Evolutionary conservation across 1,140 invertebrate genomes (phyloP), one percentile per base, ranked within the genome.

Genomic region (Brachionus paranguensis): DNA sequence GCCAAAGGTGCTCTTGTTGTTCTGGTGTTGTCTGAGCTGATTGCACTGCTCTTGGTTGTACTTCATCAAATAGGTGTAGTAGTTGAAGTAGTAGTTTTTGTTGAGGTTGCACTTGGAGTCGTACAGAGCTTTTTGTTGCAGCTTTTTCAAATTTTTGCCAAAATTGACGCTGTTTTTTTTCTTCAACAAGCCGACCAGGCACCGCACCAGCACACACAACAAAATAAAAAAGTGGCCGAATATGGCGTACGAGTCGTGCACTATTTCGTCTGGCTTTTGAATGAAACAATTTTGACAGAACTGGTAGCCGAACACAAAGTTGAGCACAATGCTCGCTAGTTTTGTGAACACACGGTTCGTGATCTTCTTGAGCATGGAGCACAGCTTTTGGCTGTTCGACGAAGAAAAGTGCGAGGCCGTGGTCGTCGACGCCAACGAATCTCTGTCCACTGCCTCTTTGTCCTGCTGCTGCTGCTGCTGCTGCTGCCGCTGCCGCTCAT

Each of bases 271-370:
- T 3, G 53, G 53, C 24, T 43, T 12, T 65, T 81, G 17, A 7
- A 81, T 81, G 14, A 81, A 81, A 68, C 78, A 81, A 47, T 81
- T 81, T 41, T 81, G 78, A 47, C 78, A 81, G 45, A 81, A 81
- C 17, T 64, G 78, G 29, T 81, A 81, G 8, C 78, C 78, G n/a
- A 64, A 64, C 37, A 43, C 12, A 45, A 60, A 68, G 37, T 81
- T 64, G 8, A 81, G 78, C 0, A 81, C 4, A 65, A 81, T 81
- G 43, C 53, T 81, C 3, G 78, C 78, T 17, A 81, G 12, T 43
- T 81, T 60, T 24, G 78, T 81, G 17, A 81, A 81, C 24, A 81
- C 12, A 6, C 78, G 53, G 29, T 81, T 60, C 1, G 64, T 24
- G 5, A 64, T 10, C 37, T 55, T 53, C 47, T 81, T 81, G 0